These are phyloP conservation scores for Pipistrellus pygmaeus DNA, from an alignment of 2,797 vertebrate species.

Conservation along the genomic window DNA sequence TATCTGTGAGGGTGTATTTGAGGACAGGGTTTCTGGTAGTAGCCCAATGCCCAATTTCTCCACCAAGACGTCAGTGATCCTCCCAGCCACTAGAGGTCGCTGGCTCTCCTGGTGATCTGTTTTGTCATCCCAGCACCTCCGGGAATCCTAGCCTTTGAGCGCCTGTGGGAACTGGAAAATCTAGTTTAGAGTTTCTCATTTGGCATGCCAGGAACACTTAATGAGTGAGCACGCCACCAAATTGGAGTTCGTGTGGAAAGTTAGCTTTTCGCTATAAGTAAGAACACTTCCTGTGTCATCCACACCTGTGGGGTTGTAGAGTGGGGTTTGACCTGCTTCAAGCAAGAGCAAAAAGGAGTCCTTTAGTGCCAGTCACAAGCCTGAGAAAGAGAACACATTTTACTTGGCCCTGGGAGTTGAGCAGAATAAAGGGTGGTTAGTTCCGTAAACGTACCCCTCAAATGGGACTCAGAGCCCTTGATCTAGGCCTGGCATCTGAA, in stretches of 20 bases:
- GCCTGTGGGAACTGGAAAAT: not conserved
- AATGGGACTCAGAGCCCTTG: fast-evolving
- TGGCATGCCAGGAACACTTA: not conserved
- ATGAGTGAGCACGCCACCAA: no score
- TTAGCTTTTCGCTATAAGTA: not conserved
- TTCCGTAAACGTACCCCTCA: no score
- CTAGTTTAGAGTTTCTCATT: not conserved
- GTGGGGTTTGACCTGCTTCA: not conserved
- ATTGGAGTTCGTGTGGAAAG: not conserved
- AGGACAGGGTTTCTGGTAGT: not conserved
- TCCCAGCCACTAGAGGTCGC: not conserved
- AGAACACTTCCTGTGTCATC: not conserved
- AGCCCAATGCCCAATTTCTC: not conserved
- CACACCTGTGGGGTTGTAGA: not conserved
- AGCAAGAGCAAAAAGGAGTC: not conserved
- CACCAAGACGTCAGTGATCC: not conserved
- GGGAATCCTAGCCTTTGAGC: not conserved
- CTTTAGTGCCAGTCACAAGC: not conserved
- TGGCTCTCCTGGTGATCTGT: not conserved
- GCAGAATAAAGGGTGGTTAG: not conserved
- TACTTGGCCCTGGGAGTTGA: not conserved
- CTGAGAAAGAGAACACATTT: not conserved
- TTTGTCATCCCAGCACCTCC: not conserved
- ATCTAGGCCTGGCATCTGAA: not conserved
- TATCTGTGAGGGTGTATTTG: not conserved